Conservation (phyloP, 2,888 invertebrate species). For the Ophion costatus region DNA sequence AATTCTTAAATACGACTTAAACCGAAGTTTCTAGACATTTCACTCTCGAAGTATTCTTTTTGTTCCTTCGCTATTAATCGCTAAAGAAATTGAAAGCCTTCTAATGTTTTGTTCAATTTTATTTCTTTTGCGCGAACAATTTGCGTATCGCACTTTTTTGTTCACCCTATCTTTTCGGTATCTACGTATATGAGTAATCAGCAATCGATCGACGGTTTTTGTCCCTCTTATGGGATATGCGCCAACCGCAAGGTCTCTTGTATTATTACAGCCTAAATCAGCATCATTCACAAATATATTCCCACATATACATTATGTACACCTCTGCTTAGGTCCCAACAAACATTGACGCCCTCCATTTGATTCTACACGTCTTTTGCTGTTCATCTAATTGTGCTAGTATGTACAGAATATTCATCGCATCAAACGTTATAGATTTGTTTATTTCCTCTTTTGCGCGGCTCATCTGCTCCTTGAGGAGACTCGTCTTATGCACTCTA, state of each 20-base stretch:
- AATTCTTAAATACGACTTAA: constrained; percentile 54
- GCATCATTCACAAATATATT: constrained; percentile 73
- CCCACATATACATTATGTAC: constrained; percentile 81
- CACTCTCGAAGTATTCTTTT: constrained; percentile 32
- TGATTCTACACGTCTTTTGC: neutral
- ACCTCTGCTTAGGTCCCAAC: constrained; percentile 67
- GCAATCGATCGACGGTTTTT: constrained; percentile 15
- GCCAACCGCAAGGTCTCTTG: constrained; percentile 59
- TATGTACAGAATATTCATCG: constrained; percentile 65
- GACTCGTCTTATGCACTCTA: constrained; percentile 42
- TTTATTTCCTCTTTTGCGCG: constrained; percentile 23
- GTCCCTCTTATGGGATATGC: constrained; percentile 35
- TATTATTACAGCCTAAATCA: constrained; percentile 21
- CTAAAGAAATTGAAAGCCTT: constrained; percentile 57
- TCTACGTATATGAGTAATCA: constrained; percentile 40
- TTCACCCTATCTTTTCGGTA: constrained; percentile 44
- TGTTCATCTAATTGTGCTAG: constrained; percentile 48
- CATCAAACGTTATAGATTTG: constrained; percentile 65
- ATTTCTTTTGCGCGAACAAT: constrained; percentile 8
- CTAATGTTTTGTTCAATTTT: constrained; percentile 34
- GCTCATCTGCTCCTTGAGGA: constrained; percentile 13
- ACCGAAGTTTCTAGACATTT: constrained; percentile 44
- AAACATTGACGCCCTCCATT: constrained; percentile 51
- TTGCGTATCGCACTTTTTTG: constrained; percentile 25
- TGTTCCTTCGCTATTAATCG: constrained; percentile 18